Conservation (phyloP, 2,113 vertebrate genomes). For the Casuarius casuarius region DNA sequence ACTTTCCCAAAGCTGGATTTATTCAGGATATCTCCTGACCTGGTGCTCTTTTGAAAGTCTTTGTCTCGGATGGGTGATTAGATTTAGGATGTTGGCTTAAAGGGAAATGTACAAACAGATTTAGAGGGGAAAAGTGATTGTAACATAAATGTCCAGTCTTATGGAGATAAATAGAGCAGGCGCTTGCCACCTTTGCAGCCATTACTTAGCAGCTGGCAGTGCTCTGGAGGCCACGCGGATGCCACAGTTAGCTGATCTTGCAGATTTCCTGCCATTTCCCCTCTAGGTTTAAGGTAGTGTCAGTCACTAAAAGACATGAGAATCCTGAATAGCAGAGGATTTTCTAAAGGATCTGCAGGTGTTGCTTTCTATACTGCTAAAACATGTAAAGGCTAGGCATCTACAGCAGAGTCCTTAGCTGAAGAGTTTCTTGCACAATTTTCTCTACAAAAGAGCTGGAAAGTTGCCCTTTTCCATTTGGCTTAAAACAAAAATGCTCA, state of each 20-base stretch:
- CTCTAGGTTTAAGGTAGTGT: constrained; percentile 43
- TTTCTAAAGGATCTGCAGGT: constrained; percentile 60
- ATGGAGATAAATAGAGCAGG: constrained; percentile 48
- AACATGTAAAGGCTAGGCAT: neutral
- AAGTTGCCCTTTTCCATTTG: constrained; percentile 6
- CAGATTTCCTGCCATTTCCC: constrained; percentile 41
- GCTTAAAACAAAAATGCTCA: neutral
- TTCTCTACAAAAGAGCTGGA: constrained; percentile 10
- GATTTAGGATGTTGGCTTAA: constrained; percentile 64
- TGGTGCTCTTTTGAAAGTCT: constrained; percentile 43
- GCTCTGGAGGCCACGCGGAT: constrained; percentile 49
- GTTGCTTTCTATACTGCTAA: constrained; percentile 22
- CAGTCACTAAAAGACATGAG: constrained; percentile 9
- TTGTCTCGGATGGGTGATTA: constrained; percentile 47
- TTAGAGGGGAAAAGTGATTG: constrained; percentile 29
- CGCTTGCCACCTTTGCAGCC: constrained; percentile 27
- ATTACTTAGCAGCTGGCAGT: constrained; percentile 25
- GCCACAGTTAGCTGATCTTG: constrained; percentile 49
- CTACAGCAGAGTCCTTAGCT: constrained; percentile 31
- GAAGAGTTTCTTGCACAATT: constrained; percentile 45
- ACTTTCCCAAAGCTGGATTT: constrained; percentile 12
- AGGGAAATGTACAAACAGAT: constrained; percentile 43
- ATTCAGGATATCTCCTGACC: neutral
- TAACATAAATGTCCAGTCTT: constrained; percentile 24
- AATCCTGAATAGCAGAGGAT: constrained; percentile 6